Conservation (phyloP, 2,113 vertebrate genomes). For the Atrichornis clamosus region DNA sequence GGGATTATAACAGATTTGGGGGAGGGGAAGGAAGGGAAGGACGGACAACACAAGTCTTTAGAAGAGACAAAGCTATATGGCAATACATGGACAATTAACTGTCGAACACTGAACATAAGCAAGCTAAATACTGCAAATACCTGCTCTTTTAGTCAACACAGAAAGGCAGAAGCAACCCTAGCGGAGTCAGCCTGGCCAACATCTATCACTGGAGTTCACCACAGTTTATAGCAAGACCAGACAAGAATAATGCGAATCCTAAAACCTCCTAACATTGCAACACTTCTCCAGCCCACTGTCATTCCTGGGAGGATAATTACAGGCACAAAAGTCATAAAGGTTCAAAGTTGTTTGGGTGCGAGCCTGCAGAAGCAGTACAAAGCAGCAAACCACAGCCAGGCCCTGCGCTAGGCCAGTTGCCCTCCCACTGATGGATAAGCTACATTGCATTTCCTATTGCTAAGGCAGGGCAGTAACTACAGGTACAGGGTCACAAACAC, state of each 20-base stretch:
- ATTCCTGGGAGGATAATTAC: neutral
- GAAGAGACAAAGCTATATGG: neutral
- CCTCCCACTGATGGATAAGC: neutral
- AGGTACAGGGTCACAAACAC: neutral
- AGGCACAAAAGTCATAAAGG: neutral
- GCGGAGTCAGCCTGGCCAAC: neutral
- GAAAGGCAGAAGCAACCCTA: neutral
- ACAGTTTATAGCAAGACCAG: neutral
- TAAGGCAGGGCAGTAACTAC: neutral
- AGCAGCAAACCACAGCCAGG: neutral
- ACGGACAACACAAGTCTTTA: neutral
- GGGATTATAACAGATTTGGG: slow-evolving; percentile 7
- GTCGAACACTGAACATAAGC: neutral
- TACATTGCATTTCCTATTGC: neutral
- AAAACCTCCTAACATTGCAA: neutral
- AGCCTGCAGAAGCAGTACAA: neutral
- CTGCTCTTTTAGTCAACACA: neutral
- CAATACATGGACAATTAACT: neutral
- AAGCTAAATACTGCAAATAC: neutral
- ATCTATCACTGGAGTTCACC: neutral
- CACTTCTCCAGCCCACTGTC: neutral
- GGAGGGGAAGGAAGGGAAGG: neutral
- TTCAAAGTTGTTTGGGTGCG: neutral
- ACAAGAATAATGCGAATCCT: neutral
- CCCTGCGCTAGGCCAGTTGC: neutral